These are phyloP conservation scores for Nyctalus aviator DNA, from an alignment of 2,797 vertebrate species.

Conservation along the genomic window DNA sequence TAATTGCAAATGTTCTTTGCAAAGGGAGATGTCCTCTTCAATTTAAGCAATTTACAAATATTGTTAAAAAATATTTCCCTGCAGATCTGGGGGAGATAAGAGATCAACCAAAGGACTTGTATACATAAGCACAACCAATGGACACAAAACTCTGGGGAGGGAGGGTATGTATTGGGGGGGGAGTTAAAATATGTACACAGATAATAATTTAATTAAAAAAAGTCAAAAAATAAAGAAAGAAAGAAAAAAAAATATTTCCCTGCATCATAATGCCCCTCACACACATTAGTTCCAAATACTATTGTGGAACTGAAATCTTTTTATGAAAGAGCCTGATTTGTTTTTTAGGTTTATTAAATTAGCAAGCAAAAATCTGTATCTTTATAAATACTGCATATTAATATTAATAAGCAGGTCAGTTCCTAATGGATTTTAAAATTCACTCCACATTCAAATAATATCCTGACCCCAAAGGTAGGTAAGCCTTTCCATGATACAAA, in stretches of 20 bases:
- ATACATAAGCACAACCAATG: too few relatives aligned
- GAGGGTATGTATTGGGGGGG: too few relatives aligned
- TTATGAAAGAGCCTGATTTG: constrained; percentile 24
- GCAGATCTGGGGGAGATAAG: too few relatives aligned
- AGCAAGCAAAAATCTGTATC: constrained; percentile 48
- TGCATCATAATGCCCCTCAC: background rate
- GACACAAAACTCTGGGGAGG: too few relatives aligned
- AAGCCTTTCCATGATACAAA: background rate
- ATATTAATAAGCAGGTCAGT: constrained; percentile 53
- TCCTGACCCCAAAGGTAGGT: background rate
- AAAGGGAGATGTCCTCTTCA: background rate
- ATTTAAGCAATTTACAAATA: constrained; percentile 33
- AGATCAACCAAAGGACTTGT: too few relatives aligned
- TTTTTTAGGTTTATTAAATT: constrained; percentile 41
- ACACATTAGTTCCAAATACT: constrained; percentile 30
- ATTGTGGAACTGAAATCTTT: background rate
- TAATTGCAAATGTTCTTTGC: constrained; percentile 38
- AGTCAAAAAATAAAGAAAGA: too few relatives aligned
- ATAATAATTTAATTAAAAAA: too few relatives aligned
- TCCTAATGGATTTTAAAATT: constrained; percentile 40
- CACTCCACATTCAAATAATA: constrained; percentile 18
- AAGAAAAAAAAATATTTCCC: background rate
- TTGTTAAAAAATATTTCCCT: background rate
- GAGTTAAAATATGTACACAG: too few relatives aligned
- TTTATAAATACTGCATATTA: constrained; percentile 1